These are phyloP conservation scores for Macrotus californicus DNA, from an alignment of 2,113 vertebrate genomes.

Conservation along the genomic window DNA sequence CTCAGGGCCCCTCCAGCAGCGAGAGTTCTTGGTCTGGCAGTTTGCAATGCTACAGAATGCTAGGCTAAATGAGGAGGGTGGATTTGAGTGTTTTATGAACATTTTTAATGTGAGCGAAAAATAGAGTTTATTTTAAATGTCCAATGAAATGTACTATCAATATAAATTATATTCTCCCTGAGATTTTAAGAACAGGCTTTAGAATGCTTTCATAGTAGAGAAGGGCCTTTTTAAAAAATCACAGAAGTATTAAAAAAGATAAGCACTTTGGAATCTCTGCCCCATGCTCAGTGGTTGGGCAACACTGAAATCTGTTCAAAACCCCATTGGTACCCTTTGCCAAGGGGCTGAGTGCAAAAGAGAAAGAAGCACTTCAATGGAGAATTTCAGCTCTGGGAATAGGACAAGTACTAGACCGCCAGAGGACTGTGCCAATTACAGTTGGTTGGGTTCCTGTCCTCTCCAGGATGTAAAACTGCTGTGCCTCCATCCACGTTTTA, in stretches of 20 bases:
- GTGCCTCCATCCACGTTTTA: not conserved
- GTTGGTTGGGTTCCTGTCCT: not conserved
- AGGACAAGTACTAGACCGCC: not conserved
- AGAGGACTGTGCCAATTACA: not conserved
- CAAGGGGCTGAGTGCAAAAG: not conserved
- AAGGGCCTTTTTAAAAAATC: not conserved
- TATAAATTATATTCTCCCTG: not conserved
- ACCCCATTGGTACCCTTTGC: not conserved
- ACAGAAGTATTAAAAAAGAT: not conserved
- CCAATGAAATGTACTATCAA: not conserved
- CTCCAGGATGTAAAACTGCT: not conserved
- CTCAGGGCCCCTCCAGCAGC: not conserved
- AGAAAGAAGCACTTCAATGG: not conserved
- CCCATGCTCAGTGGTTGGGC: not conserved
- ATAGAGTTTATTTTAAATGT: not conserved
- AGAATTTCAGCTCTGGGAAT: not conserved
- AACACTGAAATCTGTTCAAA: not conserved
- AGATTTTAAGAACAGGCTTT: constrained; percentile 1
- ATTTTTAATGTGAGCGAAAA: not conserved
- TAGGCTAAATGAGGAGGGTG: not conserved
- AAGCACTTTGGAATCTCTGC: not conserved
- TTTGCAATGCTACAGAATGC: not conserved
- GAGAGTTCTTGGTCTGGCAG: not conserved
- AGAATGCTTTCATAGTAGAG: not conserved
- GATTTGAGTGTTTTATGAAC: not conserved